A percentile compares a stretch with the other conserved stretches of the same genome.
These are phyloP conservation scores for Hoplodrina ambigua DNA, from an alignment of 2,888 invertebrate species.

Conservation along the genomic window DNA sequence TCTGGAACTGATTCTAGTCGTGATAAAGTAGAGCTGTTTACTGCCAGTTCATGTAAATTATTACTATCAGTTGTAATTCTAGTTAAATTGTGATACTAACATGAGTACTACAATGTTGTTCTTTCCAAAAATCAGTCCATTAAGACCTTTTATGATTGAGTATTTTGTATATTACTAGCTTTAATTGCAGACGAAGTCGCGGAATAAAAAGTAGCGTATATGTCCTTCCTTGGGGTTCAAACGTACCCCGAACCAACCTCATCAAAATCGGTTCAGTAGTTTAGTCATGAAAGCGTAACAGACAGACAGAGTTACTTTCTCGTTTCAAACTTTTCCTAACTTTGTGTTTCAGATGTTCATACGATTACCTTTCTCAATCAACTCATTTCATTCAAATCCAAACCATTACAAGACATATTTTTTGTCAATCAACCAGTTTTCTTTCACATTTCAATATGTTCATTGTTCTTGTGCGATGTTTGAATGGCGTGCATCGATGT, in stretches of 20 bases:
- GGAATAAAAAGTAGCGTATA: too few species aligned
- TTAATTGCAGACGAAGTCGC: too few species aligned
- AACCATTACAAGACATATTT: constrained; percentile 46
- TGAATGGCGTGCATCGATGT: constrained; percentile 65
- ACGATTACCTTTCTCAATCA: constrained; percentile 27
- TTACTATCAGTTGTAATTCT: constrained; percentile 16
- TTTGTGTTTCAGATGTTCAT: neutral
- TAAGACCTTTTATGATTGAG: neutral
- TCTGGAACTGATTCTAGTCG: constrained; percentile 36
- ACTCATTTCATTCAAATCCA: constrained; percentile 35
- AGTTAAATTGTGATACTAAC: constrained; percentile 25
- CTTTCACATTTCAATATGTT: constrained; percentile 63
- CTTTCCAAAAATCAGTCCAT: neutral
- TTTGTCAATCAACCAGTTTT: constrained; percentile 62
- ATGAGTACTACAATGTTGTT: constrained; percentile 2
- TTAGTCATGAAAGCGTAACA: too few species aligned
- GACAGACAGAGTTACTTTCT: too few species aligned
- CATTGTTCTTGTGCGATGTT: constrained; percentile 66
- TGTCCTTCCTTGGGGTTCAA: too few species aligned
- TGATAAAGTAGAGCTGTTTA: constrained; percentile 35
- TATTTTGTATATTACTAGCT: neutral
- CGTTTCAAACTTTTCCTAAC: neutral
- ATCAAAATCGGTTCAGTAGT: too few species aligned
- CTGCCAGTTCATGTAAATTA: constrained; percentile 45
- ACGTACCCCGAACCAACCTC: too few species aligned